Evolutionary conservation across 2,888 invertebrate species (phyloP).

Genomic region (Polylopha cassiicola): DNA sequence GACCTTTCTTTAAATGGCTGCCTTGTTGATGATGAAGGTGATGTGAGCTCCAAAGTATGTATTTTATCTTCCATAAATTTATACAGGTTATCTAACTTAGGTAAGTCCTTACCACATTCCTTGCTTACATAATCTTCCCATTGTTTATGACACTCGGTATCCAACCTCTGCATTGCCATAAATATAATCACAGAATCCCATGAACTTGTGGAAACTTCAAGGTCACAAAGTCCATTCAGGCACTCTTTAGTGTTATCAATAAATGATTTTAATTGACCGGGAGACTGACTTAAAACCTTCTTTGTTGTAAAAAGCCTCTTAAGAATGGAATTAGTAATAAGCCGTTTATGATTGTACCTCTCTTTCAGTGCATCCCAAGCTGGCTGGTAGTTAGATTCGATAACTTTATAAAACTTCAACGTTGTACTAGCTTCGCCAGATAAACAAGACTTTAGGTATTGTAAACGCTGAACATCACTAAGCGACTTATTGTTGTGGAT

Average conservation of each 20-base stretch:
- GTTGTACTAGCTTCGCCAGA: conserved; percentile 14
- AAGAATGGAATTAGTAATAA: too few relatives aligned
- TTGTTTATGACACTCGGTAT: neutral
- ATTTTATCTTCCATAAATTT: neutral
- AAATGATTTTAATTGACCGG: neutral
- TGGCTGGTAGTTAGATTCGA: conserved; percentile 25
- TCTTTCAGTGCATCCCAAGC: too few relatives aligned
- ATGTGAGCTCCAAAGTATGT: neutral
- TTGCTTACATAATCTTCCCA: neutral
- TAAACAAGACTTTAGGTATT: conserved; percentile 15
- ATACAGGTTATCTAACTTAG: neutral
- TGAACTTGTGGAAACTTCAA: neutral
- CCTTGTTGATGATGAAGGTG: neutral
- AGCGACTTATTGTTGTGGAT: conserved; percentile 22
- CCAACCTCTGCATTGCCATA: neutral
- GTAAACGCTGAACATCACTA: conserved; percentile 10
- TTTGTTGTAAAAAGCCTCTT: neutral
- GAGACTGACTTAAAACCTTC: neutral
- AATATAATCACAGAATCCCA: neutral
- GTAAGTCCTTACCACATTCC: neutral
- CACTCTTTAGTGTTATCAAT: neutral
- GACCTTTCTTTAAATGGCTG: too few relatives aligned
- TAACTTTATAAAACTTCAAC: conserved; percentile 10
- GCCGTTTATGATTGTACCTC: too few relatives aligned
- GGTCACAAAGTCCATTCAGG: neutral